Conservation (phyloP, 2,113 vertebrate genomes). For the Irena cyanogastra region DNA sequence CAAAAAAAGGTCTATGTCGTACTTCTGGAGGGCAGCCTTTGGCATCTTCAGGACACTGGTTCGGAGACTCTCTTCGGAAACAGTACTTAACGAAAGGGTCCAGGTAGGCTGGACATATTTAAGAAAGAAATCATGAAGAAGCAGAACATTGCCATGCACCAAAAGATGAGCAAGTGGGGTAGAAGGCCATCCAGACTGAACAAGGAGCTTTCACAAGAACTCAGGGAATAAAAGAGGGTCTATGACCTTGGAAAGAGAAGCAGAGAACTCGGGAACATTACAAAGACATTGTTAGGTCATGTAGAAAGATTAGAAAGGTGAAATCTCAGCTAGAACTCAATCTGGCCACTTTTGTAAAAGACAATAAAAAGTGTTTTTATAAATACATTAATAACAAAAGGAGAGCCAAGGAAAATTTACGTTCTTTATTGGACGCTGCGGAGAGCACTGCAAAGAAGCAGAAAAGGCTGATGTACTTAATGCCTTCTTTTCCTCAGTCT, state of each 20-base stretch:
- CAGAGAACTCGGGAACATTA: background rate
- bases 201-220: background rate
- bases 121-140: background rate
- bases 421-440: accelerated
- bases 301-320: background rate
- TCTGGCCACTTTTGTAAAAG: background rate
- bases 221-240: background rate
- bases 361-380: background rate
- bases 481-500: background rate
- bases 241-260: background rate
- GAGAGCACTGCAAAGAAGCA: background rate
- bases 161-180: background rate
- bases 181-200: background rate
- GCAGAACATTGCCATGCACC: no score
- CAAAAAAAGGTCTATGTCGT: accelerated
- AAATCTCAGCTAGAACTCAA: background rate
- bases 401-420: background rate
- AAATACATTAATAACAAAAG: background rate
- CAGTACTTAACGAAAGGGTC: no score
- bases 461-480: background rate
- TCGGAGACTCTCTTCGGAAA: background rate
- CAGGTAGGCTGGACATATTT: background rate
- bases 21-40: no score
- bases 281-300: background rate
- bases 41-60: background rate